Evolutionary conservation across 1,140 invertebrate genomes (phyloP).

Genomic region (Drosophila lini): DNA sequence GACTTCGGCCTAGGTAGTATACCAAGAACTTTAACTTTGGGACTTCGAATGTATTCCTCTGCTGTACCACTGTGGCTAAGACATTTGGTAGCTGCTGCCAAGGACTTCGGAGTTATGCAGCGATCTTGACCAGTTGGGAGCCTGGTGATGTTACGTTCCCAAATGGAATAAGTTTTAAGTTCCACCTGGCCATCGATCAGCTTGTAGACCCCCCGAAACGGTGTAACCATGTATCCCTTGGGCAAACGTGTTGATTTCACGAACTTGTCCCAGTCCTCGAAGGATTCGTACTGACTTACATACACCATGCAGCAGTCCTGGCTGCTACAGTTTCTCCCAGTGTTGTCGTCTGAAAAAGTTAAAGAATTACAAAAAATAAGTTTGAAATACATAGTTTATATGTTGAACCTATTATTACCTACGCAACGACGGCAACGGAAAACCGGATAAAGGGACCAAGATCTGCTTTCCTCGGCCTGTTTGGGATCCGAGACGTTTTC

Average conservation of each 20-base stretch:
- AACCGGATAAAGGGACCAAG: conserved; percentile 13
- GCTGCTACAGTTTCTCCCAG: conserved; percentile 4
- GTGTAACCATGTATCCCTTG: conserved; percentile 18
- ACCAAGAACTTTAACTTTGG: fast-evolving
- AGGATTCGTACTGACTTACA: neutral
- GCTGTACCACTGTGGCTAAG: neutral
- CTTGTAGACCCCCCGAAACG: conserved; percentile 18
- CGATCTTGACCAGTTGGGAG: neutral
- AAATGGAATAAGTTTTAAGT: conserved; percentile 2
- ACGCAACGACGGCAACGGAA: conserved; percentile 27
- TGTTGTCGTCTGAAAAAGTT: neutral
- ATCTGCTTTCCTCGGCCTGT: conserved; percentile 8
- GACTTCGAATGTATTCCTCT: neutral
- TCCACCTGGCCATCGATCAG: conserved; percentile 24
- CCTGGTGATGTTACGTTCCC: neutral
- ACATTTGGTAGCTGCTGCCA: neutral
- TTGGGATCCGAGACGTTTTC: neutral
- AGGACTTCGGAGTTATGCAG: conserved; percentile 5
- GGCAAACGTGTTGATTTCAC: neutral
- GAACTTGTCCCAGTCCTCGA: conserved; percentile 5
- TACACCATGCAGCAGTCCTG: conserved; percentile 21
- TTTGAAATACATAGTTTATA: neutral
- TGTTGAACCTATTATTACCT: neutral
- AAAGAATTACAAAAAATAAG: neutral
- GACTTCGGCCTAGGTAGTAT: too few relatives aligned